Percentiles rank a stretch among this genome's conserved stretches.
phyloP scores from a whole-genome alignment of 2,113 vertebrate genomes.

The Alectura lathami region DNA sequence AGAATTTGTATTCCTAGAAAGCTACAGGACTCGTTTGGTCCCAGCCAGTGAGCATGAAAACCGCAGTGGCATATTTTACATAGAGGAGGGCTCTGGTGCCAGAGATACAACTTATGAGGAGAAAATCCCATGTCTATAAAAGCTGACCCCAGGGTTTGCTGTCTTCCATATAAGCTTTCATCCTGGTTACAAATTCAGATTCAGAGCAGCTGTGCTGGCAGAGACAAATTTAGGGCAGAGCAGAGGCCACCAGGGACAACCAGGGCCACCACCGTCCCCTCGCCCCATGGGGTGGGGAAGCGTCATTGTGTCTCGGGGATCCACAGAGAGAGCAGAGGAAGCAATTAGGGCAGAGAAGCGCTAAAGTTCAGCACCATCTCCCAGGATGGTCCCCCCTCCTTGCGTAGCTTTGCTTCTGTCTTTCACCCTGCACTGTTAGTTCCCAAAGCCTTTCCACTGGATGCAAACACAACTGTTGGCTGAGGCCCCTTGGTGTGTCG shows the following conservation, averaged over 20 bases:
- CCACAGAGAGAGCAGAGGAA: background rate
- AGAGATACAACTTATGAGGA: background rate
- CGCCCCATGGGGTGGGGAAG: background rate
- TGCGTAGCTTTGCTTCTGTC: constrained; percentile 49
- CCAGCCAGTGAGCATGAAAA: background rate
- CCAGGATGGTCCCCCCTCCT: constrained; percentile 54
- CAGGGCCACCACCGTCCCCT: too few relatives aligned
- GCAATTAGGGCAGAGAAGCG: constrained; percentile 39
- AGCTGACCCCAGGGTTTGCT: background rate
- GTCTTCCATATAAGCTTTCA: background rate
- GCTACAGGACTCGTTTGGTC: background rate
- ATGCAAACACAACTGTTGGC: constrained; percentile 43
- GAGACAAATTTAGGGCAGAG: background rate
- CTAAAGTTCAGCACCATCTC: constrained; percentile 40
- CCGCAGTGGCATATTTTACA: accelerated
- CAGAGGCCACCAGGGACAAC: background rate
- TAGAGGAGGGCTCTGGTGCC: background rate
- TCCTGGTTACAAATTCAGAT: background rate
- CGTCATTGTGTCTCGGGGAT: background rate
- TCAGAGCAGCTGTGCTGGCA: background rate
- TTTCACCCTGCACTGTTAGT: constrained; percentile 36
- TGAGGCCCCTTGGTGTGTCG: too few relatives aligned
- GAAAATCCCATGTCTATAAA: background rate
- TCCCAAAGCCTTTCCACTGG: constrained; percentile 54
- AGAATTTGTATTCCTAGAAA: constrained; percentile 10